These are phyloP conservation scores for Phalera bucephala DNA, from an alignment of 2,888 invertebrate species.

Conservation along the genomic window DNA sequence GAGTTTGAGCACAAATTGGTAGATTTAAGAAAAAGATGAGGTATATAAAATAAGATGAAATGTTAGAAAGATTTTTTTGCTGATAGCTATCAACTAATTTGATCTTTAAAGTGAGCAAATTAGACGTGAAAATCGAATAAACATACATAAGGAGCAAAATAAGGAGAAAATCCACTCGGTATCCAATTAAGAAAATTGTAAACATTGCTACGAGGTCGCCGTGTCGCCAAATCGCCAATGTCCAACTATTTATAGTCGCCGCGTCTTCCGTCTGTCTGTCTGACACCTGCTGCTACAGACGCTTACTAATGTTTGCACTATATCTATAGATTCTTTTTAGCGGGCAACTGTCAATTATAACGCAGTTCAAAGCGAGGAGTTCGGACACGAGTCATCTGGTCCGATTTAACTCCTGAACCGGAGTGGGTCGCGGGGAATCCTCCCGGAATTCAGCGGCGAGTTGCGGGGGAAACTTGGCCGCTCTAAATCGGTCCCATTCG, in stretches of 20 bases:
- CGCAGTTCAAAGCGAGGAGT: conserved; percentile 45
- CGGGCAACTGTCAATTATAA: conserved; percentile 34
- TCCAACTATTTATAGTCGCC: conserved; percentile 67
- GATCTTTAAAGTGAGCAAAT: no score
- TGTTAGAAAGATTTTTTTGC: no score
- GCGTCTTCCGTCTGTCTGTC: conserved; percentile 78
- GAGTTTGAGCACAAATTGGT: no score
- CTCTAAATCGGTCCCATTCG: conserved; percentile 79
- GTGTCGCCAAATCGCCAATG: conserved; percentile 72
- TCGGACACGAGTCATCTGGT: conserved; percentile 56
- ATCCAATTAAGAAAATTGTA: conserved; percentile 63
- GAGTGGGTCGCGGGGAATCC: conserved; percentile 78
- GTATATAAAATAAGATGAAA: no score
- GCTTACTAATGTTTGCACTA: conserved; percentile 39
- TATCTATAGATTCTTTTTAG: conserved; percentile 33
- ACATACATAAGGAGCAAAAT: no score
- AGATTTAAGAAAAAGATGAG: no score
- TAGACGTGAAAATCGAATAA: no score
- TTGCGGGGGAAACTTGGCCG: conserved; percentile 66
- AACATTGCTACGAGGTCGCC: conserved; percentile 74
- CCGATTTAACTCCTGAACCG: conserved; percentile 60
- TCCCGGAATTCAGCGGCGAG: conserved; percentile 72
- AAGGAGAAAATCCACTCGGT: conserved; percentile 30
- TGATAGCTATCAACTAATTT: no score
- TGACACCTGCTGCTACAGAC: conserved; percentile 62